Base-by-base conservation (phyloP, 2,888 invertebrate species). In the Elmis aenea region DNA sequence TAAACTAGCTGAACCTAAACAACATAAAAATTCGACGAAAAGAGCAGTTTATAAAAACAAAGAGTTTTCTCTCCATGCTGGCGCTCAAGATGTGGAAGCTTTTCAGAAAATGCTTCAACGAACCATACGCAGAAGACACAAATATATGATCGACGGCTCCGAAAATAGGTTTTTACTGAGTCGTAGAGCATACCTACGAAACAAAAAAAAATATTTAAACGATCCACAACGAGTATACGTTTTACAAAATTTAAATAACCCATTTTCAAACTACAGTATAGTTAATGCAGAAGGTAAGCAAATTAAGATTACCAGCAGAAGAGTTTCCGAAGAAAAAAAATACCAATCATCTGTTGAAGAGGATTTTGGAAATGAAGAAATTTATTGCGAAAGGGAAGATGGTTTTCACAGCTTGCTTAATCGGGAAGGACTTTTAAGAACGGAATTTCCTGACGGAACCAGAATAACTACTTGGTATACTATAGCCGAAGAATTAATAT, bases 391-490 rank as follows among this genome's bases (percentile, higher is more conserved):
- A 8, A 26, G 46, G 28, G 39, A 48, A 26, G 48, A 48, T 29
- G 48, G 48, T n/a, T 42, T 42, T 6, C 42, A 39, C 18, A 38
- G 32, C 10, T 21, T 46, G 5, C 12, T 46, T 3, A 34, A 37
- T n/a, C 18, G 20, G 9, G 38, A 46, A 3, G 39, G 46, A 6
- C 14, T 25, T 1, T 26, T 42, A n/a, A 23, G 36, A 3, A 44
- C 44, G 1, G 44, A 48, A 20, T 48, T 46, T 38, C 32, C 46
- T 1, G 48, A 48, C 27, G 38, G 42, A 2, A 36, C 44, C 5
- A 23, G 48, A 9, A 38, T 48, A 21, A 35, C 45, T 1, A 35
- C 48, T 12, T 45, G 42, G 45, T 28, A 23, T 13, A 22, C 32
- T 6, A 21, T 43, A 4, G 18, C 16, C 8, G 31, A 11, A 2